A percentile compares a stretch with the other conserved stretches of the same genome.
phyloP scores from a whole-genome alignment of 2,888 invertebrate genomes.

The Opisthograptis luteolata region DNA sequence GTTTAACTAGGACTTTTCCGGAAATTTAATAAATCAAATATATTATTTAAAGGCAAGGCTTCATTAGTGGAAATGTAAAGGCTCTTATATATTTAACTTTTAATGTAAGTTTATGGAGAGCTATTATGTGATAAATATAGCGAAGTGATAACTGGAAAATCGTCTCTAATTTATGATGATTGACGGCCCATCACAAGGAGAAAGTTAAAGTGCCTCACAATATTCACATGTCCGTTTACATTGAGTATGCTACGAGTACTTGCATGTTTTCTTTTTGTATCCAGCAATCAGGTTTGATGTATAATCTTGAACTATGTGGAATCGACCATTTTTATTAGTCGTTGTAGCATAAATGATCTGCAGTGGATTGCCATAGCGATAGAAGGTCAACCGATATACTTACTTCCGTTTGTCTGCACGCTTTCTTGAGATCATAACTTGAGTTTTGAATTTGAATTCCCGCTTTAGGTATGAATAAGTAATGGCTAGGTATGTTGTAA shows the following conservation, averaged over 20 bases:
- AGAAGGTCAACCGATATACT: constrained; percentile 53
- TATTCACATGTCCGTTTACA: constrained; percentile 72
- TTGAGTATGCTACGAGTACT: constrained; percentile 55
- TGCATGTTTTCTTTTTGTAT: constrained; percentile 53
- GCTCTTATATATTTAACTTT: constrained; percentile 4
- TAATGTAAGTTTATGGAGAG: constrained; percentile 19
- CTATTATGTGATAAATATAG: constrained; percentile 44
- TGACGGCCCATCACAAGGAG: constrained; percentile 75
- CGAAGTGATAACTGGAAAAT: constrained; percentile 72
- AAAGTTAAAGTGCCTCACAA: constrained; percentile 74
- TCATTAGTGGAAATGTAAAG: constrained; percentile 9
- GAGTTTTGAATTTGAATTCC: constrained; percentile 48
- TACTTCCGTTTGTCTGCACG: constrained; percentile 52
- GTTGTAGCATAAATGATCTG: constrained; percentile 34
- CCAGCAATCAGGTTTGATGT: constrained; percentile 43
- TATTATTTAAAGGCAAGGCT: constrained; percentile 4
- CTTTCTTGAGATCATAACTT: constrained; percentile 53
- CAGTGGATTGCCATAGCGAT: constrained; percentile 40
- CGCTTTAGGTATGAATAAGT: constrained; percentile 37
- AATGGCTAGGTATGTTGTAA: constrained; percentile 26
- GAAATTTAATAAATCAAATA: constrained; percentile 17
- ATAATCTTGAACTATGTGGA: constrained; percentile 40
- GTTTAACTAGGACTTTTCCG: constrained; percentile 12
- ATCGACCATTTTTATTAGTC: constrained; percentile 43
- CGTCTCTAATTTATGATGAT: constrained; percentile 72